Evolutionary conservation across 1,140 invertebrate species (phyloP).

Genomic region (Achatina immaculata): DNA sequence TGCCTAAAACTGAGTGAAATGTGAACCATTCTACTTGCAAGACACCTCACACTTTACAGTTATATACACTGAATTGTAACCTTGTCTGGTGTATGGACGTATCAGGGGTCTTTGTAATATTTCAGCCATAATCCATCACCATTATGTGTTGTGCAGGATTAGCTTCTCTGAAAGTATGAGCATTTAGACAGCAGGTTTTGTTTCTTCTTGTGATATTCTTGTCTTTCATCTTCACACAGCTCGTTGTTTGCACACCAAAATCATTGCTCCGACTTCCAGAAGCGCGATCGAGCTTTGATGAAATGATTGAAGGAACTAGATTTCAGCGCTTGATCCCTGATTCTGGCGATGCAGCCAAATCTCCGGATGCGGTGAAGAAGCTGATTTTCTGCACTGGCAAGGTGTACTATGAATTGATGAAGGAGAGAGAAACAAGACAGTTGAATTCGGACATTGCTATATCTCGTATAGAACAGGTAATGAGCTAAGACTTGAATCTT

Average conservation of each 20-base stretch:
- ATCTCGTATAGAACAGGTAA: slow-evolving; percentile 89
- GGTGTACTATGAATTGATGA: slow-evolving; percentile 95
- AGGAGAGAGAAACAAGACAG: slow-evolving; percentile 83
- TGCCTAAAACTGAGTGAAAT: too few species aligned
- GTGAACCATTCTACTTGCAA: too few species aligned
- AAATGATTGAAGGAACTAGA: slow-evolving; percentile 78
- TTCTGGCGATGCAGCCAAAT: slow-evolving; percentile 78
- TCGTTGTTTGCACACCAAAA: slow-evolving; percentile 98
- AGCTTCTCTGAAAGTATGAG: too few species aligned
- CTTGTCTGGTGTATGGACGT: too few species aligned
- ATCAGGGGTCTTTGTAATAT: too few species aligned
- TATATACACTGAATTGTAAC: too few species aligned
- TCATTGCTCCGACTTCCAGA: slow-evolving; percentile 95
- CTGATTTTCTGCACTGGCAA: slow-evolving; percentile 93
- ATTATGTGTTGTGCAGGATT: too few species aligned
- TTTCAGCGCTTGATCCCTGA: slow-evolving; percentile 85
- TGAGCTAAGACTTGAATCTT: too few species aligned
- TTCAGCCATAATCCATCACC: too few species aligned
- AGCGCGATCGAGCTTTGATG: slow-evolving; percentile 93
- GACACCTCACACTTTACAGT: too few species aligned
- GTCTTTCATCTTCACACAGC: slow-evolving; percentile 61
- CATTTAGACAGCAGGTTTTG: too few species aligned
- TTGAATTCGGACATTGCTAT: slow-evolving; percentile 89
- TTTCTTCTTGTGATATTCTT: too few species aligned
- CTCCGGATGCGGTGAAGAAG: slow-evolving; percentile 83